These are phyloP conservation scores for Vireo griseus DNA, from an alignment of 2,797 vertebrate genomes.

Conservation along the genomic window DNA sequence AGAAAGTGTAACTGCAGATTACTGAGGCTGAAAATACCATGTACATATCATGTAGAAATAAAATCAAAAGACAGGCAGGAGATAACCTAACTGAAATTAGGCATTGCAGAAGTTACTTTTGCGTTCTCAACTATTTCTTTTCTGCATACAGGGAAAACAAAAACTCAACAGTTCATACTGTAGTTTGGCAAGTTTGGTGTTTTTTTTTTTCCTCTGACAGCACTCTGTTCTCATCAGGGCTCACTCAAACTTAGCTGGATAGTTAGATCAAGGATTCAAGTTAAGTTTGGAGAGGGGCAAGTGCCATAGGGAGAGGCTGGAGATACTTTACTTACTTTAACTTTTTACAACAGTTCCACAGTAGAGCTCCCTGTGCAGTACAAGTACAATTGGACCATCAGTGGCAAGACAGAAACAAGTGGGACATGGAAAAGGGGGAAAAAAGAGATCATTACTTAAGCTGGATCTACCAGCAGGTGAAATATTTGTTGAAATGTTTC, in stretches of 20 bases:
- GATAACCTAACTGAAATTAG: not conserved
- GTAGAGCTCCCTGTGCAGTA: not conserved
- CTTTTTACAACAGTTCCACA: not conserved
- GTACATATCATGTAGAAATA: not conserved
- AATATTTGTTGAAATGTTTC: not conserved
- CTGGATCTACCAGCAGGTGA: not conserved
- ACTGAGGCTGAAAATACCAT: not conserved
- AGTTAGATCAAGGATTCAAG: not conserved
- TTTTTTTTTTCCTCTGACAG: accelerated
- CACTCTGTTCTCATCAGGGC: not conserved
- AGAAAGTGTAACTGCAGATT: not conserved
- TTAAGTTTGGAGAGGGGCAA: not conserved
- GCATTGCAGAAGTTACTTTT: not conserved
- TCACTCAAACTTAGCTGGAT: not conserved
- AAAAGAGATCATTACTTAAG: not conserved
- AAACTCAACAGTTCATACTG: not conserved
- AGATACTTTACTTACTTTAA: not conserved
- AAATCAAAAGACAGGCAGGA: not conserved
- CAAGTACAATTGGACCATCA: not conserved
- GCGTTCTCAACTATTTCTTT: not conserved
- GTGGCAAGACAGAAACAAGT: accelerated
- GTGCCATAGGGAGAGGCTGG: not conserved
- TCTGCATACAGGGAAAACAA: not conserved
- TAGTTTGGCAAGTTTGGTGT: not conserved
- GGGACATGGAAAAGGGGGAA: not conserved